Conservation (phyloP, 2,888 invertebrate genomes). For the Patella ulyssiponensis region DNA sequence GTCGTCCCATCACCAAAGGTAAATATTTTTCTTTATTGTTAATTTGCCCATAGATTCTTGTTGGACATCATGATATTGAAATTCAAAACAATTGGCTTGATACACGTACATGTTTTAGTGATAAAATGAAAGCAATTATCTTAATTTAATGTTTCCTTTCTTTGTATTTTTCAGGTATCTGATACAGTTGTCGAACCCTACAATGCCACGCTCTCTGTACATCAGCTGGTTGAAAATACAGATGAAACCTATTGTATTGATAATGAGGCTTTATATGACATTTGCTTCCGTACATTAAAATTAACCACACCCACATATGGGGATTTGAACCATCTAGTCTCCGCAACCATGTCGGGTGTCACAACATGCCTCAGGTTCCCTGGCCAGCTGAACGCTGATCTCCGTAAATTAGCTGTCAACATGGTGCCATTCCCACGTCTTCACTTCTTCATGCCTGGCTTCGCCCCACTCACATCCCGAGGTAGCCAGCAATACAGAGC, state of each 20-base stretch:
- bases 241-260: constrained; percentile 5
- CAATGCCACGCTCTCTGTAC: neutral
- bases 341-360: neutral
- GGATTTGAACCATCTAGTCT: constrained; percentile 4
- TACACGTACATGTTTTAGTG: no score
- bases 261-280: constrained; percentile 4
- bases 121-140: no score
- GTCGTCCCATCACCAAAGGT: constrained; percentile 8
- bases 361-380: constrained; percentile 4
- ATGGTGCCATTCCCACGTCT: constrained; percentile 10
- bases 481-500: neutral
- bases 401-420: constrained; percentile 8
- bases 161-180: neutral
- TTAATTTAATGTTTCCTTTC: no score
- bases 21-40: neutral
- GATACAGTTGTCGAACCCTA: constrained; percentile 3
- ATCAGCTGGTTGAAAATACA: constrained; percentile 1
- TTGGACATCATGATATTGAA: no score
- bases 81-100: no score
- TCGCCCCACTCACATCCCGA: neutral
- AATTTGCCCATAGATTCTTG: no score
- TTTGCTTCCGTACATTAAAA: constrained; percentile 6
- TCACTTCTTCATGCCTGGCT: constrained; percentile 1
- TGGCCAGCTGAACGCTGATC: constrained; percentile 2
- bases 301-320: constrained; percentile 6